Evolutionary conservation across 2,113 vertebrate genomes (phyloP), one percentile per base, ranked within the genome.

Genomic region (Cnemophilus loriae): DNA sequence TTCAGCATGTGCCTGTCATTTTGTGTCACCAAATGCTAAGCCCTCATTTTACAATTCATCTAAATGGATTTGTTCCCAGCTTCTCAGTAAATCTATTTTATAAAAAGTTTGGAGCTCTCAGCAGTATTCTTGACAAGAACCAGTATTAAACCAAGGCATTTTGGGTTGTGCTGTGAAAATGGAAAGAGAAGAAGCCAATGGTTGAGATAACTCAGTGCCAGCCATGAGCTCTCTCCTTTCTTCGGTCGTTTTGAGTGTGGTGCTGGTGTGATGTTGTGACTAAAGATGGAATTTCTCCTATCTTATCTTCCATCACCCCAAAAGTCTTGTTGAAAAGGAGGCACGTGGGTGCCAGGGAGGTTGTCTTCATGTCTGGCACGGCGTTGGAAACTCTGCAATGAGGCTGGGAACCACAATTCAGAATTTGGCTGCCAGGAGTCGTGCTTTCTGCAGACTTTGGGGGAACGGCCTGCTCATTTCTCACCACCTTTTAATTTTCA

Each of bases 1-100:
- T 96, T 91, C 96, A 95, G 44, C 60, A 11, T 68, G 59, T 82
- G 90, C 82, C 78, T 87, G 78, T 95, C 90, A 79, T 93, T 97
- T 82, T 52, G 39, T 85, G 90, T 65, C 65, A 56, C 61, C 63
- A 81, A 90, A 95, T 79, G 82, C 70, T 85, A 85, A 97, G 61
- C 75, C 57, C 70, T 96, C 61, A 39, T 90, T 97, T 97, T 85
- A 46, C 74, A 89, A 85, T 96, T 96, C 87, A 77, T 93, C 87
- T 93, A 89, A 96, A 90, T 95, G 90, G 84, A 91, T 94, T 94
- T 83, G 85, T 63, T 89, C 91, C 33, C 59, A 77, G 56, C 78
- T 89, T 71, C 69, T 41, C 47, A 53, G 80, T 91, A 89, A 95
- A 95, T 71, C 68, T 89, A 44, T 82, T 93, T 93, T 89, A 67